phyloP scores from a whole-genome alignment of 2,113 vertebrate genomes.

The Eptesicus fuscus region DNA sequence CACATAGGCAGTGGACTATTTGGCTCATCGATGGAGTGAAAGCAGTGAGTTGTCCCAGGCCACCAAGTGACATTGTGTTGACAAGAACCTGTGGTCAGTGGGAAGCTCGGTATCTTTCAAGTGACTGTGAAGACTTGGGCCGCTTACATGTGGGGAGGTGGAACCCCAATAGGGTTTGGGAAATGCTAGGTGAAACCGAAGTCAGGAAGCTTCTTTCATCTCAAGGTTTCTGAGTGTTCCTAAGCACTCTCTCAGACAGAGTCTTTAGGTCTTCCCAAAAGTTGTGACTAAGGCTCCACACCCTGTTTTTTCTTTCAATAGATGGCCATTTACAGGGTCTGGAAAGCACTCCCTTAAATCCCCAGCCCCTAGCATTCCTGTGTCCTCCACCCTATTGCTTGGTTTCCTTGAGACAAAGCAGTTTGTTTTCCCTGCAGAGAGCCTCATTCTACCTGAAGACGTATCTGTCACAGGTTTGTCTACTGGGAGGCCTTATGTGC shows the following conservation, averaged over 20 bases:
- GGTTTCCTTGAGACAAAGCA: too few relatives aligned
- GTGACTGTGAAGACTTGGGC: not conserved
- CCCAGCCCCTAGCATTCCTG: not conserved
- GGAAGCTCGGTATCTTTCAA: not conserved
- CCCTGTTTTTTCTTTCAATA: not conserved
- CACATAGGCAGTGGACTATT: rapidly evolving
- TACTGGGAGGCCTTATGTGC: not conserved
- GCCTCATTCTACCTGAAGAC: not conserved
- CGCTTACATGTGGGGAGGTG: not conserved
- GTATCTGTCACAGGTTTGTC: not conserved
- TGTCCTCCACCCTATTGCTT: not conserved
- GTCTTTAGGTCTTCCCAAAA: not conserved
- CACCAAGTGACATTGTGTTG: not conserved
- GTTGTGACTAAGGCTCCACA: not conserved
- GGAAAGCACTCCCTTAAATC: not conserved
- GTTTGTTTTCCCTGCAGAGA: not conserved
- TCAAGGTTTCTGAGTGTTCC: not conserved
- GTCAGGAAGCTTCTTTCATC: not conserved
- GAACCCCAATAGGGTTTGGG: not conserved
- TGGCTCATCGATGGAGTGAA: not conserved
- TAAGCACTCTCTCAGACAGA: not conserved
- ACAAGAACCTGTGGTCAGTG: rapidly evolving
- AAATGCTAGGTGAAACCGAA: not conserved
- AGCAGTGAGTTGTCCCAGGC: not conserved
- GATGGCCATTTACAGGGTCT: not conserved